Base-by-base conservation (phyloP, 1,140 invertebrate genomes). In the Drosophila ercepeae region DNA sequence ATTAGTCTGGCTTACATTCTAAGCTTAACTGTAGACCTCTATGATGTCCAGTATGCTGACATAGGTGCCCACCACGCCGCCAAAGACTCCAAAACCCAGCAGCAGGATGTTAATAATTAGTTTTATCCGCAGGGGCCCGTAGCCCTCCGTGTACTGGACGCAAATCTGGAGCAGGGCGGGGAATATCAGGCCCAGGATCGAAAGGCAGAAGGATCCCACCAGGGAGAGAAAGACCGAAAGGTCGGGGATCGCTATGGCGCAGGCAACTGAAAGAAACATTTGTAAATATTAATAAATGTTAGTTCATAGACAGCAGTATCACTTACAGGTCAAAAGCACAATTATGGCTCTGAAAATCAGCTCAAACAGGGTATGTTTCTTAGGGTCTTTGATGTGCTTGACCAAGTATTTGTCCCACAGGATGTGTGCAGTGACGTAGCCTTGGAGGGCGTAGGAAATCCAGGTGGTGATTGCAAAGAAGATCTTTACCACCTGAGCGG, bases 391-490 rank as follows among this genome's bases (percentile, higher is more conserved):
- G 13, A 95, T 74, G 13, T 92, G 91, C 8, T 94, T 93, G 9
- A 93, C 91, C 23, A 96, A 70, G 78, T 95, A 96, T 3, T 93
- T 94, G 13, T 95, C 94, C 97, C 97, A 98, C 19, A 98, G 93
- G 29, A 99, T 97, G 64, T 96, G 95, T 8, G 98, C 94, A 0
- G 98, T 97, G 1, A 99, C 97, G 91, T 98, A 99, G 42, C 97
- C 95, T 92, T 99, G 98, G n/a, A 99, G 92, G 1, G 95, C 96
- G 92, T 98, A 98, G 0, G 96, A 96, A 49, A 98, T 95, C 91
- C 97, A 98, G 27, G 98, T 97, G 0, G 97, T 96, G 1, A 98
- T 74, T 0, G 96, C 95, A 90, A 98, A 98, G 90, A 97, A 95
- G 1, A 97, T 91, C 78, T 95, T 95, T n/a, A 97, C 95, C 23